Conservation (phyloP, 2,888 invertebrate genomes). For the Leptopterna dolabrata region DNA sequence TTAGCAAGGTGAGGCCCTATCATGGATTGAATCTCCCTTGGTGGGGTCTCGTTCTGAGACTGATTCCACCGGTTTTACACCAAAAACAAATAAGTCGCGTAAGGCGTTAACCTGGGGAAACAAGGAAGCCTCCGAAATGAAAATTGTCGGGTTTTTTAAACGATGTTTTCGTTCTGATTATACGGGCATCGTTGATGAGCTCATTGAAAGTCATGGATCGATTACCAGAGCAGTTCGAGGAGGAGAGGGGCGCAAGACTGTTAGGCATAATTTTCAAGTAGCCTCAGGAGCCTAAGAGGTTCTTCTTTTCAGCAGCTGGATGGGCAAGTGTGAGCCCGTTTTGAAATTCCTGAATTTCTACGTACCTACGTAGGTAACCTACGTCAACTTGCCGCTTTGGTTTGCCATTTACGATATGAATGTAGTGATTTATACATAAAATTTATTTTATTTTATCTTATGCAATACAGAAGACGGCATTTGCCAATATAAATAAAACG, state of each 20-base stretch:
- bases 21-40: background rate
- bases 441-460: too few relatives aligned
- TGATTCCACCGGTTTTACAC: slow-evolving; percentile 3
- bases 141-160: background rate
- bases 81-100: background rate
- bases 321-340: background rate
- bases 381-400: too few relatives aligned
- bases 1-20: slow-evolving; percentile 23
- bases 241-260: background rate
- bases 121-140: background rate
- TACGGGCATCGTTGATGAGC: slow-evolving; percentile 26
- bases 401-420: too few relatives aligned
- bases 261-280: background rate
- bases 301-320: slow-evolving; percentile 7
- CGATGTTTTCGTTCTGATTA: background rate
- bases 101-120: background rate
- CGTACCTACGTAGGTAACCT: too few relatives aligned
- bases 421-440: too few relatives aligned
- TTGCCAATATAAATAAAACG: too few relatives aligned
- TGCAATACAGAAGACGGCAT: too few relatives aligned
- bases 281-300: background rate
- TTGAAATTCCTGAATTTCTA: background rate
- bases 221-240: background rate
- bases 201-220: slow-evolving; percentile 27
- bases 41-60: background rate